These are phyloP conservation scores for Trichomalopsis sarcophagae DNA, from an alignment of 1,140 invertebrate species.

Conservation along the genomic window DNA sequence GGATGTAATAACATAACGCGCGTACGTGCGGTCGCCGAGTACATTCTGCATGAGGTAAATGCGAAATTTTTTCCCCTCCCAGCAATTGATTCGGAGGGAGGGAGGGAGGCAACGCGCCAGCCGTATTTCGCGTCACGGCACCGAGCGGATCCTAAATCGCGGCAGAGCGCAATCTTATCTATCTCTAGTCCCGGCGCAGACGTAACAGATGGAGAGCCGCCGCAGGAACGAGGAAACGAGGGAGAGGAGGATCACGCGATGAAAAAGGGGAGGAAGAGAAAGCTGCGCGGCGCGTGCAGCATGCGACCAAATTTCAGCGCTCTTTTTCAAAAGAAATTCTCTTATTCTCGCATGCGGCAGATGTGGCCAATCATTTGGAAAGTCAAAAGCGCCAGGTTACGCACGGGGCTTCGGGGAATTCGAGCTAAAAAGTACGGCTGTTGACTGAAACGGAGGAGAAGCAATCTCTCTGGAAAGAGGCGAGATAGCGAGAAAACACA, in stretches of 20 bases:
- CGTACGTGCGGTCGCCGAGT: neutral
- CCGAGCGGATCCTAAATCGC: too few species aligned
- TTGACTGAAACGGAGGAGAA: neutral
- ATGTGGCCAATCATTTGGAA: constrained; percentile 4
- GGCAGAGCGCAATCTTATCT: neutral
- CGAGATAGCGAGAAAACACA: neutral
- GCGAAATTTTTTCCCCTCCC: too few species aligned
- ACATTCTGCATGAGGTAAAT: too few species aligned
- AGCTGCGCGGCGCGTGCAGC: neutral
- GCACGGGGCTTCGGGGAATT: too few species aligned
- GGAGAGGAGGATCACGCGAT: neutral
- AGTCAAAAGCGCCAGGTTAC: neutral
- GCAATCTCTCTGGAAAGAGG: neutral
- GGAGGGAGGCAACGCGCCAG: too few species aligned
- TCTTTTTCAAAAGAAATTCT: neutral
- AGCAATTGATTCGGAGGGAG: too few species aligned
- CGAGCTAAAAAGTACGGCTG: too few species aligned
- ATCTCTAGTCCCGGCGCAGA: neutral
- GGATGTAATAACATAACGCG: neutral
- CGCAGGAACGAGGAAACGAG: neutral
- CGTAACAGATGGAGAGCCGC: neutral
- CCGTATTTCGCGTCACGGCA: too few species aligned
- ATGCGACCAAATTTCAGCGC: neutral
- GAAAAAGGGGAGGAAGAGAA: constrained; percentile 27
- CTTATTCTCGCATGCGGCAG: neutral